Conservation (phyloP, 2,888 invertebrate genomes). For the Diaphora mendica region DNA sequence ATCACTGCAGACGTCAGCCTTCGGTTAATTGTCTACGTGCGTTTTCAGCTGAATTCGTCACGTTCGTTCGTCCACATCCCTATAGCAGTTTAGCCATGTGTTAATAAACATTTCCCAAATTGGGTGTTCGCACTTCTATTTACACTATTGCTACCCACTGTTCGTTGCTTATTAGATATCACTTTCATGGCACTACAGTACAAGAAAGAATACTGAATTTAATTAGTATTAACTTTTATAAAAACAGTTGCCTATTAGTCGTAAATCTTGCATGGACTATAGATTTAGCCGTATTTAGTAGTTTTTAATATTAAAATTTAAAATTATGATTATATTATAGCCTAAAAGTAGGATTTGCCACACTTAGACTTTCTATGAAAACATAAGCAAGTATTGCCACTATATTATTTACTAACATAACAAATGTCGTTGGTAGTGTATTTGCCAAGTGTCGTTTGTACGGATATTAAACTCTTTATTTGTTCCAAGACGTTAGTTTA, state of each 20-base stretch:
- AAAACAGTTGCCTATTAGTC: background rate
- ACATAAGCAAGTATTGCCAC: slow-evolving; percentile 18
- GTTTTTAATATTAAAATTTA: background rate
- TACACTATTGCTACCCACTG: slow-evolving; percentile 29
- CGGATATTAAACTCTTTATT: slow-evolving; percentile 66
- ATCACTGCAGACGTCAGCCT: slow-evolving; percentile 78
- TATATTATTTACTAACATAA: slow-evolving; percentile 54
- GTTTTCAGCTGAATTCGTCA: slow-evolving; percentile 77
- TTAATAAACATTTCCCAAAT: slow-evolving; percentile 61
- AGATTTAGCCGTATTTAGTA: background rate
- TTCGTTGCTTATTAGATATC: background rate
- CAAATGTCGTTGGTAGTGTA: slow-evolving; percentile 56
- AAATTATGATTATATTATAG: too few relatives aligned
- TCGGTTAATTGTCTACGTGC: slow-evolving; percentile 82
- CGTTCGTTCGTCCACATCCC: slow-evolving; percentile 63
- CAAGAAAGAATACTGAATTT: background rate
- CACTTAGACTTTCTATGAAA: slow-evolving; percentile 23
- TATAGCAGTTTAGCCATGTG: slow-evolving; percentile 49
- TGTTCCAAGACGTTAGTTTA: slow-evolving; percentile 57
- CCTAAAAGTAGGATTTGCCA: background rate
- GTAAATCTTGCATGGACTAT: too few relatives aligned
- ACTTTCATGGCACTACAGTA: background rate
- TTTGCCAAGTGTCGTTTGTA: slow-evolving; percentile 54
- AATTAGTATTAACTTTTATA: background rate
- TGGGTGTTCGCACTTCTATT: slow-evolving; percentile 31